Conservation (phyloP, 2,797 vertebrate genomes). For the Thaleichthys pacificus region DNA sequence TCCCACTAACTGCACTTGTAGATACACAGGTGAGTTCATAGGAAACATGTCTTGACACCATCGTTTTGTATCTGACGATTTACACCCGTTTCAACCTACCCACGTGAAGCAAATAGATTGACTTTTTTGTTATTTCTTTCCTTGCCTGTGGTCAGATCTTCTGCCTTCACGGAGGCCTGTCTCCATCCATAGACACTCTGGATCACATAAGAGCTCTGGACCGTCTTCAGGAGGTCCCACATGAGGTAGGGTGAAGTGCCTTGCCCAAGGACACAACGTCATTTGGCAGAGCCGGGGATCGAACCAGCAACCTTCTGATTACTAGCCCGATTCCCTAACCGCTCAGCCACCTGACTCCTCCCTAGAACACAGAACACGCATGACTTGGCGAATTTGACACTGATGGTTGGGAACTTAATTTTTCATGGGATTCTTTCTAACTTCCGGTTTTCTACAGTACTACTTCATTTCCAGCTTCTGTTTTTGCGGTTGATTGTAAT, state of each 20-base stretch:
- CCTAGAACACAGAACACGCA: not conserved
- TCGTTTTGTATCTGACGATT: not conserved
- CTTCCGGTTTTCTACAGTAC: not conserved
- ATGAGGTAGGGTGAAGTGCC: constrained; percentile 76
- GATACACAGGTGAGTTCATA: constrained; percentile 84
- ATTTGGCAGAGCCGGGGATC: too few relatives aligned
- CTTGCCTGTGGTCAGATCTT: constrained; percentile 78
- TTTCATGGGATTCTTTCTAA: not conserved
- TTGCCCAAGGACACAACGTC: too few relatives aligned
- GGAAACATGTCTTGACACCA: not conserved
- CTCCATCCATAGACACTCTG: constrained; percentile 96
- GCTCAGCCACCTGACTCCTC: too few relatives aligned
- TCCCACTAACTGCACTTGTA: constrained; percentile 93
- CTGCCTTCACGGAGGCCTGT: constrained; percentile 94
- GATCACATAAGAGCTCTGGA: constrained; percentile 97
- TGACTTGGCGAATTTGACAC: not conserved
- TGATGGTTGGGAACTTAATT: not conserved
- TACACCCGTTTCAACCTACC: not conserved
- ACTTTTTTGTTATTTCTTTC: not conserved
- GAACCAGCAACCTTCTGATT: too few relatives aligned
- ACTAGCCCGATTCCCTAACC: too few relatives aligned
- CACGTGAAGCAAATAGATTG: not conserved
- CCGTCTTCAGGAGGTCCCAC: constrained; percentile 93
- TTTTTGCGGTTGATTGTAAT: not conserved
- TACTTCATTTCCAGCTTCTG: not conserved